Evolutionary conservation across 2,113 vertebrate genomes (phyloP), one percentile per base, ranked within the genome.

Genomic region (Corythaixoides concolor): DNA sequence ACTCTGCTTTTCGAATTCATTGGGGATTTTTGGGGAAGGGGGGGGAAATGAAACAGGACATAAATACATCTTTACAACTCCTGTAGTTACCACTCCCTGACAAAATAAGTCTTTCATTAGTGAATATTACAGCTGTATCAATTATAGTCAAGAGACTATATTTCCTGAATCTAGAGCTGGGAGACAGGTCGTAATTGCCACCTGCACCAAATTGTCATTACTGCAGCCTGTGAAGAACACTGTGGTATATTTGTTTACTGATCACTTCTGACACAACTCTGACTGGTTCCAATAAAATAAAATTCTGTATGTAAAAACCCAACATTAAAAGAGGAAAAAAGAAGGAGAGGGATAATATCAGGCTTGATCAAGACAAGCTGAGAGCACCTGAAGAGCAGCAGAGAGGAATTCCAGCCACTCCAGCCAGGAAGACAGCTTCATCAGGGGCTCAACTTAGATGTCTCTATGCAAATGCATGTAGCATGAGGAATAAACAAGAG

Each of bases 1-100:
- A 72, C 20, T 43, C 79, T 8, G 6, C 10, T 75, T 83, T 79
- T 50, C 17, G 27, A 75, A 75, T 37, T 59, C 41, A 27, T 2
- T 15, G 6, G 9, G 3, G 9, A 13, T 16, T 78, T 81, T n/a
- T 3, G 23, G 18, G 26, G 50, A 4, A 3, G 1, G 0, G 0
- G 0, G 13, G 22, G 16, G 5, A 77, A 78, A 72, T 11, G 23
- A 47, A 85, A 88, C 17, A 73, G 73, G 11, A n/a, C n/a, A 13
- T 60, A 72, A 88, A 68, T 13, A 41, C 18, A 68, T 41, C 26
- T 67, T 45, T 67, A 23, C 28, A 85, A 47, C 15, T 55, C 23
- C 32, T 85, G 49, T 30, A 60, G 24, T 45, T 70, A 27, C 7
- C 12, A 17, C 8, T 75, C 37, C 32, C 22, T 88, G 39, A 43